These are phyloP conservation scores for Leptopilina drosophilae DNA, from an alignment of 2,888 invertebrate species.

Conservation along the genomic window DNA sequence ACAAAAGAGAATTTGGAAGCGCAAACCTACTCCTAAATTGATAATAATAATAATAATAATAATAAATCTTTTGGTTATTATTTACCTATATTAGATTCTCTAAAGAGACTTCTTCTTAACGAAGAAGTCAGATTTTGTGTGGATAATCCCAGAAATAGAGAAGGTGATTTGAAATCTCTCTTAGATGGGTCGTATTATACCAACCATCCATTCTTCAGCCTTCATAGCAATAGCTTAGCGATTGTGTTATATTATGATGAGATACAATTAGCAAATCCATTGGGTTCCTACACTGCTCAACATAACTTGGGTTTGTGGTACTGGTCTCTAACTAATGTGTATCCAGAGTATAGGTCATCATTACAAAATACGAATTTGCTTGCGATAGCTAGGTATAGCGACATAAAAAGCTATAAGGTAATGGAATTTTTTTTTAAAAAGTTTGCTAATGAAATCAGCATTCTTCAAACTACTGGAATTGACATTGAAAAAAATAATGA, in stretches of 20 bases:
- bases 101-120: background rate
- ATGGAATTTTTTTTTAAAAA: background rate
- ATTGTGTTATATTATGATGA: background rate
- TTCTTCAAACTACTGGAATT: slow-evolving; percentile 50
- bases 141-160: background rate
- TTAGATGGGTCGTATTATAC: background rate
- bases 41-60: too few species aligned
- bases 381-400: background rate
- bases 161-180: background rate
- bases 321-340: background rate
- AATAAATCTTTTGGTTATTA: background rate
- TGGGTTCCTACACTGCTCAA: background rate
- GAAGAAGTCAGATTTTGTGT: background rate
- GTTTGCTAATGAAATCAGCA: background rate
- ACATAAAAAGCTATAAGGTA: background rate
- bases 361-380: background rate
- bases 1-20: background rate
- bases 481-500: slow-evolving; percentile 43
- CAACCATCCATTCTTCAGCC: background rate
- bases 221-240: background rate
- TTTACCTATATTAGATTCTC: background rate
- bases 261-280: background rate
- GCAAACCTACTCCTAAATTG: background rate
- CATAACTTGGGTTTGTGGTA: background rate
- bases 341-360: background rate